These are phyloP conservation scores for Poeciliopsis occidentalis DNA, from an alignment of 2,113 vertebrate species.

Conservation along the genomic window DNA sequence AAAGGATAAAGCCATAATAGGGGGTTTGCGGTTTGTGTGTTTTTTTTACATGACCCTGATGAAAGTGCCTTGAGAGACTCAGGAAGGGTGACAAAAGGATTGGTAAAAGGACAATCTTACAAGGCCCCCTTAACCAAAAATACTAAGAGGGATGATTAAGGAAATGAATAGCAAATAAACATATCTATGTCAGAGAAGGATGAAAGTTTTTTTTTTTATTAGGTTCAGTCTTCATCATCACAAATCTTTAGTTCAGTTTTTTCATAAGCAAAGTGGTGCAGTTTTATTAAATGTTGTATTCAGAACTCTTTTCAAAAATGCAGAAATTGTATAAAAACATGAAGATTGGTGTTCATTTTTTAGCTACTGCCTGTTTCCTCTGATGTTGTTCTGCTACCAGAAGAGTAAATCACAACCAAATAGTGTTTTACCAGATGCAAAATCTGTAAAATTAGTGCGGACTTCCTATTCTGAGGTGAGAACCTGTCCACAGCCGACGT, in stretches of 20 bases:
- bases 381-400: slow-evolving; percentile 13
- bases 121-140: neutral
- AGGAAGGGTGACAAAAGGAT: neutral
- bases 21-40: neutral
- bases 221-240: slow-evolving; percentile 15
- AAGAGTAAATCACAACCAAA: slow-evolving; percentile 49
- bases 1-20: neutral
- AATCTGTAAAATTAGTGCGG: slow-evolving; percentile 48
- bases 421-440: neutral
- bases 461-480: slow-evolving; percentile 64
- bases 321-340: slow-evolving; percentile 29
- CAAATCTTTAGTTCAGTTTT: slow-evolving; percentile 4
- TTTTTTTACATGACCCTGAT: neutral
- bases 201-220: slow-evolving; percentile 9
- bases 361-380: slow-evolving; percentile 27
- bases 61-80: neutral
- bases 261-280: neutral
- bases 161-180: neutral
- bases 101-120: neutral
- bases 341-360: slow-evolving; percentile 39
- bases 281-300: slow-evolving; percentile 15
- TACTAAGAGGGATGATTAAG: neutral
- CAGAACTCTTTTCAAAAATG: neutral
- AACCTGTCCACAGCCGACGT: slow-evolving; percentile 76
- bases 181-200: neutral